Conservation (phyloP, 2,113 vertebrate genomes). For the Tautogolabrus adspersus region DNA sequence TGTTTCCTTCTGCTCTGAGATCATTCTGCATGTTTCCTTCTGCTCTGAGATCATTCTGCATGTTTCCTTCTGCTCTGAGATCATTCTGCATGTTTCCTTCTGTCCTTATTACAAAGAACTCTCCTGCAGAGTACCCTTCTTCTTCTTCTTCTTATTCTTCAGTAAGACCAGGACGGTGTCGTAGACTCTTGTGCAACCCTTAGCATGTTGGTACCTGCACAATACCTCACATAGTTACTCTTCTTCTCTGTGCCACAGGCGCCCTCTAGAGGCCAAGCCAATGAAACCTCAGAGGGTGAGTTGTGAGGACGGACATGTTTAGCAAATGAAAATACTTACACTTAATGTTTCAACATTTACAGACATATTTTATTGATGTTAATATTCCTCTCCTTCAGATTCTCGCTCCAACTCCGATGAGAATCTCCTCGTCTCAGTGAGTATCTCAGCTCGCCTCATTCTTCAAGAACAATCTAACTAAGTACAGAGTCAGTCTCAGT, state of each 20-base stretch:
- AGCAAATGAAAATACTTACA: not conserved
- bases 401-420: constrained; percentile 81
- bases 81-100: no score
- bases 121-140: not conserved
- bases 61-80: no score
- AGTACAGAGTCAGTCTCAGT: not conserved
- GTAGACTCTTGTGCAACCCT: constrained; percentile 19
- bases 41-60: no score
- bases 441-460: constrained; percentile 24
- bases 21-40: no score
- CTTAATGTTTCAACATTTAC: no score
- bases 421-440: constrained; percentile 74
- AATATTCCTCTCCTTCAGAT: constrained; percentile 50
- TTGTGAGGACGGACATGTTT: not conserved
- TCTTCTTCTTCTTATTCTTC: not conserved
- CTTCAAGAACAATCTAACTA: no score
- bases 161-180: not conserved
- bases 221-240: not conserved
- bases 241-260: constrained; percentile 68
- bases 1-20: no score
- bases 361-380: not conserved
- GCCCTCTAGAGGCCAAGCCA: constrained; percentile 61
- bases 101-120: not conserved
- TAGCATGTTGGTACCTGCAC: constrained; percentile 27
- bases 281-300: constrained; percentile 75